Conservation (phyloP, 2,888 invertebrate species). For the Argyra leucocephala region DNA sequence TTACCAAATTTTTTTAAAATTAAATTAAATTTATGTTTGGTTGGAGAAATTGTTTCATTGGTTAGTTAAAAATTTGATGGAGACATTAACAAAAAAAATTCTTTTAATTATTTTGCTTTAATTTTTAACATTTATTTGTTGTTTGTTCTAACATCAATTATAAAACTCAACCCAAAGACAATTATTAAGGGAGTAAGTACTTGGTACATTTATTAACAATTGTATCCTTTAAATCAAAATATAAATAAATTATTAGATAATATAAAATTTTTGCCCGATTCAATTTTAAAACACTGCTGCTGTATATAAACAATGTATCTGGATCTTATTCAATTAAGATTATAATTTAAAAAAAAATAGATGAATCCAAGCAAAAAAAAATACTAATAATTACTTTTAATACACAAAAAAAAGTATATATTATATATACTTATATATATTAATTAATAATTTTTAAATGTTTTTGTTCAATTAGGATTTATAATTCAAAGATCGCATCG, state of each 20-base stretch:
- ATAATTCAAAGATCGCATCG: too few species aligned
- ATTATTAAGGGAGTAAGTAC: not conserved
- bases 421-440: too few species aligned
- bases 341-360: too few species aligned
- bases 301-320: too few species aligned
- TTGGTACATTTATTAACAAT: not conserved
- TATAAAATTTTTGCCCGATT: not conserved
- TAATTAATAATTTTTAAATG: too few species aligned
- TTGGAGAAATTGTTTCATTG: not conserved
- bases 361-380: too few species aligned
- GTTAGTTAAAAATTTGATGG: slow-evolving; percentile 6
- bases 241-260: not conserved
- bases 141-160: not conserved
- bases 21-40: not conserved
- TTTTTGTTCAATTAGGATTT: too few species aligned
- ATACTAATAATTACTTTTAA: too few species aligned
- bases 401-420: too few species aligned
- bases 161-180: not conserved
- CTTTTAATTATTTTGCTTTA: not conserved
- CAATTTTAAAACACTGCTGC: too few species aligned
- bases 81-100: not conserved
- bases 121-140: not conserved
- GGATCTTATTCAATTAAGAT: too few species aligned
- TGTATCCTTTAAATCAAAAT: not conserved
- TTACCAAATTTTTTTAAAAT: not conserved